Evolutionary conservation across 2,113 vertebrate species (phyloP).

Genomic region (Cricetomys ansorgei): DNA sequence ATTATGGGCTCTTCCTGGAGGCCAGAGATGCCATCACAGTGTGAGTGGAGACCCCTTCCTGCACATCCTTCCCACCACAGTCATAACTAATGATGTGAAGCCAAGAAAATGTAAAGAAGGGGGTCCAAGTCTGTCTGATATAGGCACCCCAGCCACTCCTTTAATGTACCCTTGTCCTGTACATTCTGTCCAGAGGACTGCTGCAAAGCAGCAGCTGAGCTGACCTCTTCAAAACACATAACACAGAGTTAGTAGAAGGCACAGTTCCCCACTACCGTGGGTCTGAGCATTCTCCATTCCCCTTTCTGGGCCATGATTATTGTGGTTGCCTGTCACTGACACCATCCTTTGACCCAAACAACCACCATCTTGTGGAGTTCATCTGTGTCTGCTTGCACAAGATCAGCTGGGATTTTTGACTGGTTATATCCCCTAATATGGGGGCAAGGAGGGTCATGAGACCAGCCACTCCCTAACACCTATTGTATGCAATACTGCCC

Average conservation of each 20-base stretch:
- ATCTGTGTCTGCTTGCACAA: not conserved
- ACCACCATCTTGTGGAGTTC: not conserved
- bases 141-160: not conserved
- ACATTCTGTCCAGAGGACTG: too few species aligned
- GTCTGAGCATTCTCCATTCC: not conserved
- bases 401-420: not conserved
- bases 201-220: not conserved
- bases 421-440: not conserved
- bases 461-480: not conserved
- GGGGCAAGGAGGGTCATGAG: not conserved
- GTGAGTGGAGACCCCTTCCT: not conserved
- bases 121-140: not conserved
- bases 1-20: not conserved
- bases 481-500: not conserved
- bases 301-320: not conserved
- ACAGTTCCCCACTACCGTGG: too few species aligned
- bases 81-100: not conserved
- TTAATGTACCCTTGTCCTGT: not conserved
- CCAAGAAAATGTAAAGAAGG: not conserved
- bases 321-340: not conserved
- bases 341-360: not conserved
- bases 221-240: not conserved
- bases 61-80: not conserved
- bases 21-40: not conserved
- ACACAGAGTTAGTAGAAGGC: not conserved